Evolutionary conservation across 2,113 vertebrate species (phyloP).

Genomic region (Tinamus guttatus): DNA sequence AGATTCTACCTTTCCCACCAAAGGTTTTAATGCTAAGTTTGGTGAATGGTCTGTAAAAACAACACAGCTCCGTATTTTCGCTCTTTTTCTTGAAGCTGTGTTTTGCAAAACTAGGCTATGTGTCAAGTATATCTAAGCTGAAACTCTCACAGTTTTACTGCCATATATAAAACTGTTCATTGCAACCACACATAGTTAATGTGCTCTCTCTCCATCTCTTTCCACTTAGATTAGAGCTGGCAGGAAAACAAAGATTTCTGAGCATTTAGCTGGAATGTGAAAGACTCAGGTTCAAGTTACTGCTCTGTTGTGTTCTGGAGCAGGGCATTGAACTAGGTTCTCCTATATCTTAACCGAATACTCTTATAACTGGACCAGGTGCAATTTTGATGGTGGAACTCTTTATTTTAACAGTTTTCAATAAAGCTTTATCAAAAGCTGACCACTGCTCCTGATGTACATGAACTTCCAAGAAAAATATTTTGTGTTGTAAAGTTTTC

Average conservation of each 20-base stretch:
- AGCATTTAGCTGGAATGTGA: conserved; percentile 41
- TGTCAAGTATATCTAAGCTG: conserved; percentile 17
- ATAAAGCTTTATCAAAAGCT: neutral
- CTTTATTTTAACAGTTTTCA: neutral
- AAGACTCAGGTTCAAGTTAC: conserved; percentile 46
- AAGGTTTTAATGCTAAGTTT: conserved; percentile 50
- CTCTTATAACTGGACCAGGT: neutral
- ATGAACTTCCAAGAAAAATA: neutral
- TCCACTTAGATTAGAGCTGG: conserved; percentile 16
- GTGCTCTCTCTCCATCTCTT: neutral
- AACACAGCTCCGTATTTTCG: neutral
- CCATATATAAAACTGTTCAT: conserved; percentile 12
- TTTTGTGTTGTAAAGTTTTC: neutral
- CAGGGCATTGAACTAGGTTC: neutral
- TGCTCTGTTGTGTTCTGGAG: neutral
- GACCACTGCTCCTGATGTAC: neutral
- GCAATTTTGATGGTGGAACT: neutral
- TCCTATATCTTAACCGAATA: neutral
- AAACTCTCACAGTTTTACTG: conserved; percentile 49
- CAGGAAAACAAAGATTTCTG: conserved; percentile 30
- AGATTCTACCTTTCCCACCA: conserved; percentile 76
- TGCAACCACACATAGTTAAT: neutral
- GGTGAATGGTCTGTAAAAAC: conserved; percentile 33
- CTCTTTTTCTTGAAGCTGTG: neutral
- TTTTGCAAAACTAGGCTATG: conserved; percentile 24